These are phyloP conservation scores for Gulo gulo DNA, from an alignment of 2,113 vertebrate genomes.

Conservation along the genomic window DNA sequence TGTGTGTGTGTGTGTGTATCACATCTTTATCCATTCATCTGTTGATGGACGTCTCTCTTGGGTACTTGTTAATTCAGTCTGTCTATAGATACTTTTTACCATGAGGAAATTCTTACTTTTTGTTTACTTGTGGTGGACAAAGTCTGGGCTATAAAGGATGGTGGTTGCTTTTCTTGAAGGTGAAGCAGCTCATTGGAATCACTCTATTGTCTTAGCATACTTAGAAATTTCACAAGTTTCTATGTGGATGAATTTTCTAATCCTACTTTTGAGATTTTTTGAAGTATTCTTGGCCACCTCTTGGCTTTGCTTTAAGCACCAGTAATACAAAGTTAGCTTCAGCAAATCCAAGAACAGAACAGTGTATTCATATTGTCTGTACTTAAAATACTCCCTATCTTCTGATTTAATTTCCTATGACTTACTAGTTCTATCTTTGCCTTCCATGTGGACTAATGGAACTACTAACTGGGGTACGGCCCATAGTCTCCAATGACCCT, in stretches of 20 bases:
- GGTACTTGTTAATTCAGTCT: background rate
- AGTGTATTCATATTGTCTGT: background rate
- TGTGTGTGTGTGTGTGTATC: too few relatives aligned
- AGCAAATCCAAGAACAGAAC: background rate
- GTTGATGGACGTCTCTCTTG: background rate
- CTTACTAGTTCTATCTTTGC: background rate
- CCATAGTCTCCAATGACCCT: background rate
- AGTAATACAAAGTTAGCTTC: background rate
- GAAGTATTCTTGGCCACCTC: background rate
- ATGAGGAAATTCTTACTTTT: background rate
- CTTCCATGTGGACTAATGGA: background rate
- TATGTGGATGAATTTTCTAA: slow-evolving; percentile 16
- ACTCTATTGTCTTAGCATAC: background rate
- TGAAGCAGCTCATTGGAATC: background rate
- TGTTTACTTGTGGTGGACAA: background rate
- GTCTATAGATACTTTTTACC: background rate
- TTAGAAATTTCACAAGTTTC: background rate
- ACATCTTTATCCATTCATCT: too few relatives aligned
- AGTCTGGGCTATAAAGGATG: background rate
- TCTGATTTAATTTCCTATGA: background rate
- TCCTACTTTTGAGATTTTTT: background rate
- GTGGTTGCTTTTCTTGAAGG: background rate
- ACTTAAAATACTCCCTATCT: background rate
- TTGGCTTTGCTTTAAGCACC: background rate
- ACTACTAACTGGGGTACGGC: background rate